A percentile compares a stretch with the other conserved stretches of the same genome.
Evolutionary conservation across 2,113 vertebrate genomes (phyloP).

Genomic region (Cyphotilapia sp.): DNA sequence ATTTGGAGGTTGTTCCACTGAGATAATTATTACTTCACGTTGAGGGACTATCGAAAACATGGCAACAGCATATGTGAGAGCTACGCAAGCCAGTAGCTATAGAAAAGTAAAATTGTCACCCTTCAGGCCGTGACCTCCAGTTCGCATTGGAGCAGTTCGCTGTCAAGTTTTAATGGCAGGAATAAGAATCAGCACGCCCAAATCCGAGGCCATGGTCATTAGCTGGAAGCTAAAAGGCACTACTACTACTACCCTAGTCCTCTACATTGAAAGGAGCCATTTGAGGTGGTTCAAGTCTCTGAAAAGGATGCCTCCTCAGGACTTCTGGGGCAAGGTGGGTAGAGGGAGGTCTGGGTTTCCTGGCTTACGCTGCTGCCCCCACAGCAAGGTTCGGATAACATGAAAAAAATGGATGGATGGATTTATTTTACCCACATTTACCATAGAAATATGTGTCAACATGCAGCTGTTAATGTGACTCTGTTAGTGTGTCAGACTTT

Average conservation of each 20-base stretch:
- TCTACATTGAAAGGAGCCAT: background rate
- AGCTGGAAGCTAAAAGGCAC: background rate
- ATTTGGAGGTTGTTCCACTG: background rate
- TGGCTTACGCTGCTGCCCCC: background rate
- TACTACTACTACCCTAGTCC: background rate
- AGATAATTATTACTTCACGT: background rate
- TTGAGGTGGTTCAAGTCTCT: background rate
- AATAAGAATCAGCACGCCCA: background rate
- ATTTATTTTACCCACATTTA: background rate
- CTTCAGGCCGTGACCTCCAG: background rate
- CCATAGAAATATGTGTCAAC: background rate
- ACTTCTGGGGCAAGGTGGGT: background rate
- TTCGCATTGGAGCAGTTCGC: background rate
- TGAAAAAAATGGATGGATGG: background rate
- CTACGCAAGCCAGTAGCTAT: background rate
- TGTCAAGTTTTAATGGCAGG: background rate
- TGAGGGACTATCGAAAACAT: background rate
- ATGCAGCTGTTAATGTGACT: background rate
- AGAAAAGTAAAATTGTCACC: background rate
- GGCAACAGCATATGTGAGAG: background rate
- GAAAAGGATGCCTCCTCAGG: background rate
- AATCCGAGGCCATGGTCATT: accelerated
- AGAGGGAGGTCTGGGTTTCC: background rate
- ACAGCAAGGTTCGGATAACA: background rate
- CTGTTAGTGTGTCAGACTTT: background rate